Evolutionary conservation across 2,113 vertebrate genomes (phyloP).

Genomic region (Tupaia tana): DNA sequence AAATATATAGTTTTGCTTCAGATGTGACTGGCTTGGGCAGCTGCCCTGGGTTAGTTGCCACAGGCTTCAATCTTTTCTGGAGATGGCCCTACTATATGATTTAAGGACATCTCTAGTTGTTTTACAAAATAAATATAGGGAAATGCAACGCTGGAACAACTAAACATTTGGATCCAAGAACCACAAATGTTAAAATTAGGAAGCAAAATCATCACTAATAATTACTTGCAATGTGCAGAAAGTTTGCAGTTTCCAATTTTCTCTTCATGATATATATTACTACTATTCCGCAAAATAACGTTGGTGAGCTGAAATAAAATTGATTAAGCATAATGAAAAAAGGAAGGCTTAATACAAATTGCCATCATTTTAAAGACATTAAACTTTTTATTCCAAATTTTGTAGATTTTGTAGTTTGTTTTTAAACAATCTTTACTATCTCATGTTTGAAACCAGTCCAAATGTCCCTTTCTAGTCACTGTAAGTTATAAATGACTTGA

Average conservation of each 20-base stretch:
- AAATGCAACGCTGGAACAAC: background rate
- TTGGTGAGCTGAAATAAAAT: background rate
- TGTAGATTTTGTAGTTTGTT: background rate
- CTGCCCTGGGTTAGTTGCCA: background rate
- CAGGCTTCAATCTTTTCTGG: background rate
- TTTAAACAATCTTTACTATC: background rate
- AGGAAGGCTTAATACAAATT: background rate
- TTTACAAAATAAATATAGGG: background rate
- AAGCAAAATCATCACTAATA: background rate
- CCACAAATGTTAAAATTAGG: background rate
- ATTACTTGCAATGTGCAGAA: background rate
- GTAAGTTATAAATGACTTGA: background rate
- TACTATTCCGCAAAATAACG: background rate
- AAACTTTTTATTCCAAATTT: background rate
- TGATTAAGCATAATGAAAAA: background rate
- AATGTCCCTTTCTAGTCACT: background rate
- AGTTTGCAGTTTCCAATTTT: background rate
- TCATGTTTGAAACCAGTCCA: background rate
- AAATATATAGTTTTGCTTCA: background rate
- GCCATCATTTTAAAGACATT: background rate
- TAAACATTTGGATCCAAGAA: background rate
- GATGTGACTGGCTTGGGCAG: background rate
- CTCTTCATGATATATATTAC: background rate
- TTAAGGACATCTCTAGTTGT: background rate
- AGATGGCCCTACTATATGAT: background rate